Evolutionary conservation across 2,113 vertebrate species (phyloP).

Genomic region (Columba janthina): DNA sequence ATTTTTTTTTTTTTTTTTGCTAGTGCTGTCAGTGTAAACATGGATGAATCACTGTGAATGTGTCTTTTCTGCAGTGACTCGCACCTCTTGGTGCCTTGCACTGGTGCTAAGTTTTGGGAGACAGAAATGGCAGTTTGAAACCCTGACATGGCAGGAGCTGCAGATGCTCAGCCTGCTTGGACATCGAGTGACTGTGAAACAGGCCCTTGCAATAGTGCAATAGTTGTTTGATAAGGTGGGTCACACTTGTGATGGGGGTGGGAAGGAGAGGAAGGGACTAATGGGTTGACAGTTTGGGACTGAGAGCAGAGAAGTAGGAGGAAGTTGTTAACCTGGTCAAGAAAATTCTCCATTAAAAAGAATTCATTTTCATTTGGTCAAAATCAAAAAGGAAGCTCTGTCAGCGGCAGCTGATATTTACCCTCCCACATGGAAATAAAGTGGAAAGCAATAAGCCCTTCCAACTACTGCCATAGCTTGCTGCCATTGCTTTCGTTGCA

Average conservation of each 20-base stretch:
- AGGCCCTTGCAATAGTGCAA: neutral
- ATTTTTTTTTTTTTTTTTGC: neutral
- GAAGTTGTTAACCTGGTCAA: neutral
- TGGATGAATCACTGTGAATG: neutral
- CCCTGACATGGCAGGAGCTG: neutral
- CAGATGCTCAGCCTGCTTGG: neutral
- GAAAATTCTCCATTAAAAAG: constrained; percentile 6
- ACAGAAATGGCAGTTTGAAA: neutral
- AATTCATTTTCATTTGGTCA: neutral
- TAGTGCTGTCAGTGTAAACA: neutral
- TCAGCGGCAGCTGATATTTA: neutral
- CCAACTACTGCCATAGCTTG: neutral
- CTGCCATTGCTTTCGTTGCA: neutral
- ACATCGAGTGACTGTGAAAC: neutral
- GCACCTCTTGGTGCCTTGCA: neutral
- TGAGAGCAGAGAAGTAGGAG: neutral
- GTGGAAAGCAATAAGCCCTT: neutral
- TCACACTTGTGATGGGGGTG: neutral
- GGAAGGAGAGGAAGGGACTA: neutral
- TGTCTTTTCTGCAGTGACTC: neutral
- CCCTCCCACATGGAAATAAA: neutral
- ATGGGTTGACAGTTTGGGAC: neutral
- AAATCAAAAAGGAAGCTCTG: constrained; percentile 24
- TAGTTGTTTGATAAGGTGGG: rapidly evolving
- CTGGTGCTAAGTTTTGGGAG: neutral